Percentiles rank a stretch among this genome's conserved stretches.
Conservation (phyloP, 2,888 invertebrate genomes). For the Hypomecis atomaria region DNA sequence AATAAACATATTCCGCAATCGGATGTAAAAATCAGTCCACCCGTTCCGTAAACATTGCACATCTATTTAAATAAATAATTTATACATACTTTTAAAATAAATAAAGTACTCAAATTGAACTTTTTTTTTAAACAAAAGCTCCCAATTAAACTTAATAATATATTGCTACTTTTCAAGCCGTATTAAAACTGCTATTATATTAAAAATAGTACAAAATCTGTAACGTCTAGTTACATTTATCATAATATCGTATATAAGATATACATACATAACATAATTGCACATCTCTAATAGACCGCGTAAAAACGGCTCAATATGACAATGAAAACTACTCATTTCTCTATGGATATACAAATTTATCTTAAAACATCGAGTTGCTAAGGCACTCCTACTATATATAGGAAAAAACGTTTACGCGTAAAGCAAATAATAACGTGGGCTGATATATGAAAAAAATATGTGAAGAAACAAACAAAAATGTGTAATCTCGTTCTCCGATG, state of each 20-base stretch:
- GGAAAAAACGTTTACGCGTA: conserved; percentile 67
- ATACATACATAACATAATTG: conserved; percentile 42
- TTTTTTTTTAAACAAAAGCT: conserved; percentile 40
- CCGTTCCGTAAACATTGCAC: conserved; percentile 75
- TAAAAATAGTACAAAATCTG: conserved; percentile 59
- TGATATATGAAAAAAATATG: conserved; percentile 41
- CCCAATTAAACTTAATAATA: conserved; percentile 51
- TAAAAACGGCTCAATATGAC: conserved; percentile 47
- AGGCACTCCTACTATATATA: conserved; percentile 81
- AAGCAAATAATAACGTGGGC: conserved; percentile 63
- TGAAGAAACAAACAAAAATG: conserved; percentile 52
- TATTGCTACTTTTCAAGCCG: conserved; percentile 52
- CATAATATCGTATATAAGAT: conserved; percentile 45
- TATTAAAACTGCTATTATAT: conserved; percentile 55
- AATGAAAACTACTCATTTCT: conserved; percentile 42
- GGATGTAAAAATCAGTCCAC: conserved; percentile 80
- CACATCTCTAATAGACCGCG: conserved; percentile 43
- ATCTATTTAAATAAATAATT: conserved; percentile 64
- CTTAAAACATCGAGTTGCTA: conserved; percentile 81
- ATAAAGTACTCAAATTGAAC: conserved; percentile 56
- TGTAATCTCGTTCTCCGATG: conserved; percentile 73
- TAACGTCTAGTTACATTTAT: conserved; percentile 46
- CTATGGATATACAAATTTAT: conserved; percentile 64
- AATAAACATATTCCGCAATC: conserved; percentile 53
- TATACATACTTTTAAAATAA: conserved; percentile 47